phyloP scores from a whole-genome alignment of 2,888 invertebrate species.

The Drosophila nigritarsus region DNA sequence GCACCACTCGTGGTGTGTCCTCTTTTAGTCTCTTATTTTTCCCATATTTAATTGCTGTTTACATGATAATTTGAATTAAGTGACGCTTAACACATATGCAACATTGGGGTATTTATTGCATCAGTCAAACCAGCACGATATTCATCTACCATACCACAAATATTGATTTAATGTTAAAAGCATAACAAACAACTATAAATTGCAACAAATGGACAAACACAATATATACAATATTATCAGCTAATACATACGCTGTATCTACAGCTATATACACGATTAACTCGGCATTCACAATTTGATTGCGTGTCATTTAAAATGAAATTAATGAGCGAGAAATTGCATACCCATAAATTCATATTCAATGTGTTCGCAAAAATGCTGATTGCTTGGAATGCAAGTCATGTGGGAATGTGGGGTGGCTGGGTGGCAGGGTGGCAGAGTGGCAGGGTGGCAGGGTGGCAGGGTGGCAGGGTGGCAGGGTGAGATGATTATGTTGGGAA shows the following conservation, averaged over 20 bases:
- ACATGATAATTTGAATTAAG: constrained; percentile 17
- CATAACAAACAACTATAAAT: constrained; percentile 6
- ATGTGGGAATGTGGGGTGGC: not conserved
- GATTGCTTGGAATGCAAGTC: constrained; percentile 40
- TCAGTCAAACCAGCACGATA: not conserved
- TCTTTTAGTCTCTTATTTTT: not conserved
- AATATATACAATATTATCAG: too few relatives aligned
- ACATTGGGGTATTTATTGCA: constrained; percentile 6
- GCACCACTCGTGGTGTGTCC: not conserved
- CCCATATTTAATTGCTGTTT: not conserved
- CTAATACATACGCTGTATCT: constrained; percentile 10
- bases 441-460: not conserved
- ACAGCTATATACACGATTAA: not conserved
- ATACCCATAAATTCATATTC: constrained; percentile 45
- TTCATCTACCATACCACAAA: not conserved
- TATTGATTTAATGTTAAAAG: constrained; percentile 38
- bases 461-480: too few relatives aligned
- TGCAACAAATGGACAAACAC: not conserved
- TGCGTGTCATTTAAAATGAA: constrained; percentile 37
- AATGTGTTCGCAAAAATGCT: constrained; percentile 44
- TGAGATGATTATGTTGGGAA: not conserved
- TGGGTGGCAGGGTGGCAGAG: too few relatives aligned
- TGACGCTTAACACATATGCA: constrained; percentile 19
- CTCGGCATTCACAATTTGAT: not conserved
- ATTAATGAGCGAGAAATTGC: constrained; percentile 65